phyloP scores from a whole-genome alignment of 2,797 vertebrate genomes.

The Poeciliopsis turneri region DNA sequence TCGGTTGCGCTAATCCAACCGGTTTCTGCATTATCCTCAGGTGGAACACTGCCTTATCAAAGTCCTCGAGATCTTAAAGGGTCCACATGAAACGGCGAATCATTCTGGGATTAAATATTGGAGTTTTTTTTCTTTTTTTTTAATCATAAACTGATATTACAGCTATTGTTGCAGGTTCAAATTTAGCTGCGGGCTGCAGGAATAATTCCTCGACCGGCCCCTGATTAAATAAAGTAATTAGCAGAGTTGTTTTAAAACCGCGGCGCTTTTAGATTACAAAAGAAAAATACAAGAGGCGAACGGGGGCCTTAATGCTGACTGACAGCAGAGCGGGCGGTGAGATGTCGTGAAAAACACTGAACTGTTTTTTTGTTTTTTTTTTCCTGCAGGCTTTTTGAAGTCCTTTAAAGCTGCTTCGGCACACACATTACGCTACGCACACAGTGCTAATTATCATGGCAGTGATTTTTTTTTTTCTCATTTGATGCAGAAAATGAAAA shows the following conservation, averaged over 20 bases:
- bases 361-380: conserved; percentile 21
- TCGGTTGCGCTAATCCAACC: conserved; percentile 36
- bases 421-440: conserved; percentile 51
- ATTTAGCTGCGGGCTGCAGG: conserved; percentile 64
- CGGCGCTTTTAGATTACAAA: conserved; percentile 75
- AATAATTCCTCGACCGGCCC: conserved; percentile 60
- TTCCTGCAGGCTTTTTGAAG: conserved; percentile 68
- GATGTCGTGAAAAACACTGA: conserved; percentile 60
- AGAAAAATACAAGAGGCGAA: conserved; percentile 64
- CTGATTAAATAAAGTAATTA: conserved; percentile 78
- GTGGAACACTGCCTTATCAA: conserved; percentile 48
- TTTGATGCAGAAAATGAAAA: conserved; percentile 76
- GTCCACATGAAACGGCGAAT: conserved; percentile 57
- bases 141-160: conserved; percentile 68
- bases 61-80: conserved; percentile 44
- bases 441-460: conserved; percentile 72
- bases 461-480: conserved; percentile 43
- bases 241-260: conserved; percentile 64
- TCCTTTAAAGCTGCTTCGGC: conserved; percentile 66
- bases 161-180: conserved; percentile 67
- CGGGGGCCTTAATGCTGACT: conserved; percentile 73
- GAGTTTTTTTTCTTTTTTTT: conserved; percentile 33
- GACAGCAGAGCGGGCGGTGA: conserved; percentile 62
- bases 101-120: conserved; percentile 59
- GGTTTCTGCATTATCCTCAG: conserved; percentile 59